A percentile compares a stretch with the other conserved stretches of the same genome.
Evolutionary conservation across 1,140 invertebrate species (phyloP).

Genomic region (Daktulosphaira vitifoliae): DNA sequence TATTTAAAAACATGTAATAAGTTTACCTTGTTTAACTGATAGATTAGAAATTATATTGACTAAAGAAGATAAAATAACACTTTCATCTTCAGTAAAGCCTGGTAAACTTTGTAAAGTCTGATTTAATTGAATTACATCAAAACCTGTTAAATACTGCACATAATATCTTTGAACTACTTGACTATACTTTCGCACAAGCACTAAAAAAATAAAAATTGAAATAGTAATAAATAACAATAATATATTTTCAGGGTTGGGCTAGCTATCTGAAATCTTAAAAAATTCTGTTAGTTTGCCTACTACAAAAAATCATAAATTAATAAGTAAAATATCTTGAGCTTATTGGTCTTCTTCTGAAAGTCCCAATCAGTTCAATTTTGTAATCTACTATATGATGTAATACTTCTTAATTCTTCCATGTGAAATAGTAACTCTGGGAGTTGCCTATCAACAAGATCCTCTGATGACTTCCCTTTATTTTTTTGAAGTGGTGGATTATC

Average conservation of each 20-base stretch:
- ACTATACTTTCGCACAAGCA: slow-evolving; percentile 85
- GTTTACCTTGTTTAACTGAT: slow-evolving; percentile 75
- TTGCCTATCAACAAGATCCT: slow-evolving; percentile 87
- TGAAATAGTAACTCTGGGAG: slow-evolving; percentile 95
- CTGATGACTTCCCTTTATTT: slow-evolving; percentile 72
- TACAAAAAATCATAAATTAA: too few species aligned
- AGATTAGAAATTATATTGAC: slow-evolving; percentile 80
- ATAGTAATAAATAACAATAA: neutral
- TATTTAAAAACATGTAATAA: slow-evolving; percentile 39
- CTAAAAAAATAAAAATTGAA: slow-evolving; percentile 44
- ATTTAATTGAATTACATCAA: slow-evolving; percentile 86
- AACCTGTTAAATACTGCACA: slow-evolving; percentile 90
- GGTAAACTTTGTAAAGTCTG: slow-evolving; percentile 81
- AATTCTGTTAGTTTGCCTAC: neutral
- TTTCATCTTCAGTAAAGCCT: slow-evolving; percentile 88
- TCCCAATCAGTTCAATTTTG: neutral
- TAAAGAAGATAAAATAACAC: slow-evolving; percentile 84
- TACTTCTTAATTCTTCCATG: slow-evolving; percentile 85
- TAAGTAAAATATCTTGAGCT: neutral
- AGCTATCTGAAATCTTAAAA: slow-evolving; percentile 2
- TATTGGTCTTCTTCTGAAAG: neutral
- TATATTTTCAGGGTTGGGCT: neutral
- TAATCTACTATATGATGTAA: too few species aligned
- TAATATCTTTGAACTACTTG: slow-evolving; percentile 98
- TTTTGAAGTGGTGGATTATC: slow-evolving; percentile 87